phyloP scores from a whole-genome alignment of 2,888 invertebrate species.

The Cephus runcator region DNA sequence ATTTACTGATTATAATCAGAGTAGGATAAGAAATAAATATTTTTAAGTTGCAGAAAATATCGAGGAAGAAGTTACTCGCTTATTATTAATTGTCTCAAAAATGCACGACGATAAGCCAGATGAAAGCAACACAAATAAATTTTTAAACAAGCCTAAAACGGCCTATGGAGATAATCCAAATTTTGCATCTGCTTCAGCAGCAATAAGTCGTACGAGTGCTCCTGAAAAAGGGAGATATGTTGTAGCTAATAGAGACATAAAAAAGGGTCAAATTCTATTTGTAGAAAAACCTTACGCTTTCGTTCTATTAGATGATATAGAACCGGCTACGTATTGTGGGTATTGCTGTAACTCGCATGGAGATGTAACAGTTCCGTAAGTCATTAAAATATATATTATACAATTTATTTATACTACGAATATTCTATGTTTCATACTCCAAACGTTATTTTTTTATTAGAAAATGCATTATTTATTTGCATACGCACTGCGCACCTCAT shows the following conservation, averaged over 20 bases:
- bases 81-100: conserved; percentile 33
- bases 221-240: conserved; percentile 75
- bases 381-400: conserved; percentile 31
- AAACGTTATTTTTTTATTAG: no score
- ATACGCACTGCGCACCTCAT: no score
- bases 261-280: conserved; percentile 79
- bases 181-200: conserved; percentile 70
- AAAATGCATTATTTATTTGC: no score
- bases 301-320: conserved; percentile 71
- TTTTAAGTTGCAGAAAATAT: conserved; percentile 46
- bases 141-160: conserved; percentile 62
- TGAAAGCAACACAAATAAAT: conserved; percentile 26
- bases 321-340: conserved; percentile 73
- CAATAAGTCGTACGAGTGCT: conserved; percentile 68
- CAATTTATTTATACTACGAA: no score
- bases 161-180: conserved; percentile 67
- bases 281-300: conserved; percentile 85
- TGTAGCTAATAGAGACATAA: conserved; percentile 70
- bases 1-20: no score
- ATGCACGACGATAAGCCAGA: conserved; percentile 4
- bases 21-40: no score
- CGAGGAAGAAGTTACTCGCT: conserved; percentile 49
- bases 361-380: conserved; percentile 74
- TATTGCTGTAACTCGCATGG: conserved; percentile 74
- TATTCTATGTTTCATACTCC: no score